Base-by-base conservation (phyloP, 2,888 invertebrate genomes). In the Harpagoxenus sublaevis region DNA sequence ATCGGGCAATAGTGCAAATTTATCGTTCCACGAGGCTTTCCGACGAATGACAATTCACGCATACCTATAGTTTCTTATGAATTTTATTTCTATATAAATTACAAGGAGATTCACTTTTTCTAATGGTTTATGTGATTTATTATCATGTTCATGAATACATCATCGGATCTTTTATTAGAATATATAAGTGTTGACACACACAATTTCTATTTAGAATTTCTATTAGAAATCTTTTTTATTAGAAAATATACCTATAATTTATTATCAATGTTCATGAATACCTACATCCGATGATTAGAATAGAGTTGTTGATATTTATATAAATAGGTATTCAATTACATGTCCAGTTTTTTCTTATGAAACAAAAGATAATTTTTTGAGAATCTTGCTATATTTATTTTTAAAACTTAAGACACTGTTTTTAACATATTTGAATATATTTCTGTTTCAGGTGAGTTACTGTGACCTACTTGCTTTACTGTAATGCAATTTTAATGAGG, bases 361-460 rank as follows among this genome's bases (percentile, higher is more conserved):
- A 48, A 75, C 3, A 42, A 23, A 3, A 65, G n/a, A 23, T 6
- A 62, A 60, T 28, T n/a, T 23, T 10, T 23, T 0, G 0, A n/a
- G 0, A n/a, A 68, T 55, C 0, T 18, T 78, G 23, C 23, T 66
- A 23, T 63, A 23, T 48, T 63, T 39, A 15, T 23, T 10, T 57
- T 66, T 42, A 39, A 18, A 28, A 35, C 0, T 3, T 3, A n/a
- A 0, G 9, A 55, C 28, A 28, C 3, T 3, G 1, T 78, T 55
- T 66, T 31, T 70, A 78, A 78, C 28, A 12, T n/a, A 9, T 42
- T 70, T 23, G 31, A 23, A 70, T 78, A 23, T n/a, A 3, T 57
- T 78, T 78, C 15, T 70, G 78, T 78, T 78, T 70, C 70, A 70
- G 55, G 70, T 78, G 31, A 78, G 77, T 68, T 42, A 55, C 28